A percentile compares a stretch with the other conserved stretches of the same genome.
phyloP scores from a whole-genome alignment of 2,113 vertebrate species.

The Apodemus speciosus region DNA sequence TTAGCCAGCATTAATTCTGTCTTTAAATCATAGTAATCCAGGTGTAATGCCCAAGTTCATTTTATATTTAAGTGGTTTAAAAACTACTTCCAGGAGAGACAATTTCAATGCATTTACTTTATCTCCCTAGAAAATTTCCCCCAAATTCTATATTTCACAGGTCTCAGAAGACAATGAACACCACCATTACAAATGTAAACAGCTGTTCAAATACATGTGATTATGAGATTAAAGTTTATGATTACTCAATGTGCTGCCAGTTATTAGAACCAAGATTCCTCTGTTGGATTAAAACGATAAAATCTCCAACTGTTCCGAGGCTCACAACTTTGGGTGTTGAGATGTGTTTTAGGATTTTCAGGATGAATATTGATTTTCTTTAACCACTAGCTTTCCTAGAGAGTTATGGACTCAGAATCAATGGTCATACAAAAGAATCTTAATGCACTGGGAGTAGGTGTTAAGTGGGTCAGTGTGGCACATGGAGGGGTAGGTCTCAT shows the following conservation, averaged over 20 bases:
- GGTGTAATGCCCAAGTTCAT: background rate
- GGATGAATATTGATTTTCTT: slow-evolving; percentile 29
- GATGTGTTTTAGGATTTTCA: background rate
- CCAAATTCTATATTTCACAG: slow-evolving; percentile 7
- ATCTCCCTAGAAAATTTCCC: background rate
- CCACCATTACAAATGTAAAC: background rate
- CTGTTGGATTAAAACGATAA: background rate
- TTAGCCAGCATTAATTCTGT: background rate
- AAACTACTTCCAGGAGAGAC: background rate
- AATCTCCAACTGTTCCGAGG: background rate
- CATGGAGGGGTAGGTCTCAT: background rate
- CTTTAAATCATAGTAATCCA: background rate
- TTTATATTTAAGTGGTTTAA: background rate
- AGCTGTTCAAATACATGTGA: background rate
- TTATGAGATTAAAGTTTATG: slow-evolving; percentile 40
- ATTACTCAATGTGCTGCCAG: background rate
- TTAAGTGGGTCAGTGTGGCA: background rate
- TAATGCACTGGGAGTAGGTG: background rate
- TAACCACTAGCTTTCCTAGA: slow-evolving; percentile 34
- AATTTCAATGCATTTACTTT: background rate
- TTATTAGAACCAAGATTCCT: slow-evolving; percentile 14
- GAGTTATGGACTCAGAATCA: background rate
- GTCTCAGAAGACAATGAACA: background rate
- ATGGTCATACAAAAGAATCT: background rate
- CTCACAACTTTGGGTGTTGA: background rate